Conservation (phyloP, 2,113 vertebrate genomes). For the Tonatia bakeri region DNA sequence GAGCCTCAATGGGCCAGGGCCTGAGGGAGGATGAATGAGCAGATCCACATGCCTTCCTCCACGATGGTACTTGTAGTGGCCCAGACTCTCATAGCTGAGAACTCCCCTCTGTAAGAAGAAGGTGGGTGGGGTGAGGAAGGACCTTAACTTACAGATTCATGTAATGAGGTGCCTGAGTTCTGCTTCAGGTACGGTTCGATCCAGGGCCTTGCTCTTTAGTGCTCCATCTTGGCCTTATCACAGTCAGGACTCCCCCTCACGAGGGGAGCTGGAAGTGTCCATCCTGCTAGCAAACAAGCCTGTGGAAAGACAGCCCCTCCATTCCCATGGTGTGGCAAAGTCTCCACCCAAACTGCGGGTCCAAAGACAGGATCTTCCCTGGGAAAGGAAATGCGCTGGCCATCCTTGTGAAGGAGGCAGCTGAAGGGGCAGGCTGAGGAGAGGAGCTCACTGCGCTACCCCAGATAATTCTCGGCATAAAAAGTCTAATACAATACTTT, state of each 20-base stretch:
- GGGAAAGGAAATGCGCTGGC: neutral
- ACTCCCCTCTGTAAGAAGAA: neutral
- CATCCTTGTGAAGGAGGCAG: neutral
- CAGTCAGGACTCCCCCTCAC: neutral
- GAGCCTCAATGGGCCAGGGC: too few relatives aligned
- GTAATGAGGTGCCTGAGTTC: neutral
- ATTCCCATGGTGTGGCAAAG: neutral
- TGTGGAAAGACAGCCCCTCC: neutral
- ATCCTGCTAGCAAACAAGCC: neutral
- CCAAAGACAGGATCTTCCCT: neutral
- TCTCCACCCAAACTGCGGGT: neutral
- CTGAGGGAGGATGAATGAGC: too few relatives aligned
- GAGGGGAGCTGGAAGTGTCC: neutral
- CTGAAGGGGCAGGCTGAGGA: neutral
- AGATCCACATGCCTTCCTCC: neutral
- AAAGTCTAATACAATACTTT: neutral
- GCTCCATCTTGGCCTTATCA: neutral
- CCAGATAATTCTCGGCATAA: neutral
- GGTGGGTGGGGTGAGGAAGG: too few relatives aligned
- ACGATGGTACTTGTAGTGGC: too few relatives aligned
- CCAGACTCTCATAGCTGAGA: neutral
- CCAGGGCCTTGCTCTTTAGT: neutral
- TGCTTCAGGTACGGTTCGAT: neutral
- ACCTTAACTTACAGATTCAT: neutral
- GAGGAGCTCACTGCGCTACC: neutral